A percentile compares a stretch with the other conserved stretches of the same genome.
These are phyloP conservation scores for Pangasius macronema DNA, from an alignment of 2,797 vertebrate genomes.

Conservation along the genomic window DNA sequence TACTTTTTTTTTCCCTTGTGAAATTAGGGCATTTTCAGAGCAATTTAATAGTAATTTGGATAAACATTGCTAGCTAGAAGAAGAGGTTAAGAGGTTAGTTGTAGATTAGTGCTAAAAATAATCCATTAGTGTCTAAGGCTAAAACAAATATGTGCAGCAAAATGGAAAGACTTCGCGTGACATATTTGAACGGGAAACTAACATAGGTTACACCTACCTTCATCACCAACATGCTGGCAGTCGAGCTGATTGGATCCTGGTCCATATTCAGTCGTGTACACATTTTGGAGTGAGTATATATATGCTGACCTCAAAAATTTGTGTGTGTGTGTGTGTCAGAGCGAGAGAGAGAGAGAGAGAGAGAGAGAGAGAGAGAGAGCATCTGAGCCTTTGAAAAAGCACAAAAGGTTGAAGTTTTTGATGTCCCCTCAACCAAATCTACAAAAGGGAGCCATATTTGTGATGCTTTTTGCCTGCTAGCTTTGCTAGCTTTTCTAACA, in stretches of 20 bases:
- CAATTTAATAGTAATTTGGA: neutral
- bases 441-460: neutral
- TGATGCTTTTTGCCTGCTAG: neutral
- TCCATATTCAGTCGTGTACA: neutral
- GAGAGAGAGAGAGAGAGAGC: neutral
- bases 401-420: neutral
- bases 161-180: neutral
- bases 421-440: neutral
- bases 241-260: neutral
- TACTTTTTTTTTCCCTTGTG: neutral
- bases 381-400: neutral
- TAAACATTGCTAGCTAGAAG: neutral
- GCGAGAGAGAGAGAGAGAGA: neutral
- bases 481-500: neutral
- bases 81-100: neutral
- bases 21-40: neutral
- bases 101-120: neutral
- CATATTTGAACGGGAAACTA: slow-evolving; percentile 17
- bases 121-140: neutral
- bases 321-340: neutral
- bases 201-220: neutral
- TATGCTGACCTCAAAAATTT: neutral
- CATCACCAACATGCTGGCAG: slow-evolving; percentile 7
- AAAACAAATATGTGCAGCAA: neutral
- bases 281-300: neutral